Conservation (phyloP, 2,797 vertebrate genomes). For the Coendou prehensilis region DNA sequence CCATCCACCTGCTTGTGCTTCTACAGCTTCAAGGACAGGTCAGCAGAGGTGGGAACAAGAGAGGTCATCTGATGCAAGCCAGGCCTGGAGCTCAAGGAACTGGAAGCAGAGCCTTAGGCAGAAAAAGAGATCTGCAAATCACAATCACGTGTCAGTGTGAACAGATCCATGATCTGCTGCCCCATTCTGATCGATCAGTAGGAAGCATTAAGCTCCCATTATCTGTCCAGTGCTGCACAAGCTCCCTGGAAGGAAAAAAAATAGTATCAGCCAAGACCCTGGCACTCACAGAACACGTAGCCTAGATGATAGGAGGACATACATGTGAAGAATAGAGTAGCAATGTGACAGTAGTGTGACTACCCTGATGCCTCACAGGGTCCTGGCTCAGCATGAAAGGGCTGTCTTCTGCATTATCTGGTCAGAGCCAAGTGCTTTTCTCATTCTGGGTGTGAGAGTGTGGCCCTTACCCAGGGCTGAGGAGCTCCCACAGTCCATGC, state of each 20-base stretch:
- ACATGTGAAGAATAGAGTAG: not conserved
- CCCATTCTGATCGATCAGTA: not conserved
- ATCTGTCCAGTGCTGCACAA: not conserved
- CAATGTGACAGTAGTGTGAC: not conserved
- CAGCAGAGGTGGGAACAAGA: not conserved
- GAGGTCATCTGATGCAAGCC: not conserved
- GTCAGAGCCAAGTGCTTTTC: not conserved
- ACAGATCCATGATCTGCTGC: not conserved
- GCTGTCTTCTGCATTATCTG: not conserved
- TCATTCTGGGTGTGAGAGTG: not conserved
- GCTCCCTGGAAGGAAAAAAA: not conserved
- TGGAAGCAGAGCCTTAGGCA: not conserved
- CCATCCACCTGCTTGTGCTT: not conserved
- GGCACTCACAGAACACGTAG: not conserved
- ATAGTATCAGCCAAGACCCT: not conserved
- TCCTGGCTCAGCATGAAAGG: not conserved
- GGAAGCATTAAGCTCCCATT: not conserved
- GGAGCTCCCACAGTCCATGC: no score
- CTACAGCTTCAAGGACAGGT: not conserved
- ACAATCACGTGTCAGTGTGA: fast-evolving
- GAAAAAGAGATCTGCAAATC: not conserved
- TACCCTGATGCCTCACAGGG: not conserved
- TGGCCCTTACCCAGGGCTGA: not conserved
- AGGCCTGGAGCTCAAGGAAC: not conserved
- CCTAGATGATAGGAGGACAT: not conserved